Base-by-base conservation (phyloP, 2,888 invertebrate genomes). In the Tenthredo notha region DNA sequence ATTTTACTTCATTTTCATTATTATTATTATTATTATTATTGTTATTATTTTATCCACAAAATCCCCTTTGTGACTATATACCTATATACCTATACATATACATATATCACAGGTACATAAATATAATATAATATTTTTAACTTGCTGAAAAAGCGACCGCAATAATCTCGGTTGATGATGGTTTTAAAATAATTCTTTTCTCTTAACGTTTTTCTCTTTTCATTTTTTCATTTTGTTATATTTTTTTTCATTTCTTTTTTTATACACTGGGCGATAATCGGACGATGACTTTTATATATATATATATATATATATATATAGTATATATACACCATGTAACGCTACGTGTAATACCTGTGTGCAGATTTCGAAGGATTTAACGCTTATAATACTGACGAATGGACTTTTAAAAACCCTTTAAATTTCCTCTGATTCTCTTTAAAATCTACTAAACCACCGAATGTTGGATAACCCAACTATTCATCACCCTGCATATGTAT, bases 271-370 rank as follows among this genome's bases (percentile, higher is more conserved):
- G 21, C 43, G 74, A 74, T 74, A 74, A 74, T 21, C 74, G 21
- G 10, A 43, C 72, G 40, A 43, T 72, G 72, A 72, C 10, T 72
- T 72, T 40, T 40, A 74, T 40, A 43, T 40, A 40, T 18, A 70
- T 37, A 70, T 9, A 67, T 18, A 67, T 33, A 33, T 12, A n/a
- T 40, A 74, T 40, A 43, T 40, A 40, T 18, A 70, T 37, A 70
- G n/a, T n/a, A n/a, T n/a, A n/a, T 67, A 33, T 37, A 70, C 4
- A 33, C 33, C 33, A 4, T 33, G 6, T 70, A 70, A 33, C 5
- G 33, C 61, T 61, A 33, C 7, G 18, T 37, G 37, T 33, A 70
- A 33, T 67, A 67, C 67, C 29, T 67, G 33, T 29, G 67, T 33
- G 67, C 21, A 47, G 15, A 47, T 47, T 47, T 58, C 9, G 21